A percentile compares a stretch with the other conserved stretches of the same genome.
Conservation (phyloP, 2,888 invertebrate genomes). For the Nymphalis urticae region DNA sequence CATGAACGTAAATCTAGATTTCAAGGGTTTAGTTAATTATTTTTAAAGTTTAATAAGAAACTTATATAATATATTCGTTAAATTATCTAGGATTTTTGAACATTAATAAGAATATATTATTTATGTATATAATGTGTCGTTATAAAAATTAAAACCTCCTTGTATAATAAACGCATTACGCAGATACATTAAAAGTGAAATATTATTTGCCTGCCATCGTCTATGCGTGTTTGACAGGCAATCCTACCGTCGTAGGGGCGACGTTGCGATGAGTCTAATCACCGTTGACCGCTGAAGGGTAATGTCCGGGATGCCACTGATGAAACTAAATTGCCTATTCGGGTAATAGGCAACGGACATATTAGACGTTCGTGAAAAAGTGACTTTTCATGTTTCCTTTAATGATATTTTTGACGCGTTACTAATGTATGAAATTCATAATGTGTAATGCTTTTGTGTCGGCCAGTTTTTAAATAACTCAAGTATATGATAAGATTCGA, state of each 20-base stretch:
- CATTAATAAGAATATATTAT: too few species aligned
- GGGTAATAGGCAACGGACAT: conserved; percentile 22
- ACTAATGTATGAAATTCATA: background rate
- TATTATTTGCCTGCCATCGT: background rate
- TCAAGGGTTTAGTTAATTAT: too few species aligned
- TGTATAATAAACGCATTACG: background rate
- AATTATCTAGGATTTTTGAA: too few species aligned
- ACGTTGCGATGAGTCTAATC: conserved; percentile 50
- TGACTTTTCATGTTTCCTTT: conserved; percentile 6
- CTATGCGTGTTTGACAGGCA: conserved; percentile 3
- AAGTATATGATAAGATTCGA: too few species aligned
- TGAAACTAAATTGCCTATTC: conserved; percentile 50
- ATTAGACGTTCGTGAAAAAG: conserved; percentile 13
- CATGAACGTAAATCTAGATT: too few species aligned
- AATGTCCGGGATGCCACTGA: conserved; percentile 41
- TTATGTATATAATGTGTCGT: too few species aligned
- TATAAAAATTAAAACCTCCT: too few species aligned
- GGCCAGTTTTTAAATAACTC: too few species aligned
- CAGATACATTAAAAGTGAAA: background rate
- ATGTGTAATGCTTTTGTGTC: too few species aligned
- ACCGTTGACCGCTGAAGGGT: conserved; percentile 50
- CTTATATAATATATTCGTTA: too few species aligned
- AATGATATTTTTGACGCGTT: background rate
- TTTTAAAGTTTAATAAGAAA: too few species aligned
- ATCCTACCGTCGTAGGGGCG: conserved; percentile 2